These are phyloP conservation scores for Oasisia sp. DNA, from an alignment of 2,888 invertebrate species.

Conservation along the genomic window DNA sequence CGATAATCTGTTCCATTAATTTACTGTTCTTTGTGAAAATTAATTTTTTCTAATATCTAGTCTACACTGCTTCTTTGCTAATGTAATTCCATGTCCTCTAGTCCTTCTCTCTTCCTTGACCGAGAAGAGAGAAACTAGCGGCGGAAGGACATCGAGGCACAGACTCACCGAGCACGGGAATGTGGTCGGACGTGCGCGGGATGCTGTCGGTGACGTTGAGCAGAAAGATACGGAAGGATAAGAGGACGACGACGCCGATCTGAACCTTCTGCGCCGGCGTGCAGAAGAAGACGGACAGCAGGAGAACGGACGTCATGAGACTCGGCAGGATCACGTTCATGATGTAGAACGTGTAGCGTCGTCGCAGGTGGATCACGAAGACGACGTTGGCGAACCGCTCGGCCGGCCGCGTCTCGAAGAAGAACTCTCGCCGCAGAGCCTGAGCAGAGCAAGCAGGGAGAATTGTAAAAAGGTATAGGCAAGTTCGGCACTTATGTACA, in stretches of 20 bases:
- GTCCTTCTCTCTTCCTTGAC: too few species aligned
- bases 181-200: slow-evolving; percentile 47
- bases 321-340: slow-evolving; percentile 48
- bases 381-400: slow-evolving; percentile 39
- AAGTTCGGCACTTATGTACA: too few species aligned
- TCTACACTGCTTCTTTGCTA: too few species aligned
- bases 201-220: slow-evolving; percentile 49
- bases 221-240: slow-evolving; percentile 47
- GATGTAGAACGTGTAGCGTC: slow-evolving; percentile 46
- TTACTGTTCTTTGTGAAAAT: too few species aligned
- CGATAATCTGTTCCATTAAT: too few species aligned
- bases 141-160: slow-evolving; percentile 24
- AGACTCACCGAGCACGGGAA: slow-evolving; percentile 44
- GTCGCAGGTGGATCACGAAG: slow-evolving; percentile 26
- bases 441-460: background rate
- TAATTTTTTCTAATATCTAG: too few species aligned
- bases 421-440: slow-evolving; percentile 42
- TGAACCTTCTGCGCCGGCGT: slow-evolving; percentile 48
- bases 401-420: slow-evolving; percentile 42
- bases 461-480: too few species aligned
- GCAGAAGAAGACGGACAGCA: slow-evolving; percentile 47
- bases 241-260: slow-evolving; percentile 47
- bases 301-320: slow-evolving; percentile 46
- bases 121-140: too few species aligned
- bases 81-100: too few species aligned